Percentiles rank a stretch among this genome's conserved stretches.
phyloP scores from a whole-genome alignment of 2,888 invertebrate species.

The Pristionchus maxplancki region DNA sequence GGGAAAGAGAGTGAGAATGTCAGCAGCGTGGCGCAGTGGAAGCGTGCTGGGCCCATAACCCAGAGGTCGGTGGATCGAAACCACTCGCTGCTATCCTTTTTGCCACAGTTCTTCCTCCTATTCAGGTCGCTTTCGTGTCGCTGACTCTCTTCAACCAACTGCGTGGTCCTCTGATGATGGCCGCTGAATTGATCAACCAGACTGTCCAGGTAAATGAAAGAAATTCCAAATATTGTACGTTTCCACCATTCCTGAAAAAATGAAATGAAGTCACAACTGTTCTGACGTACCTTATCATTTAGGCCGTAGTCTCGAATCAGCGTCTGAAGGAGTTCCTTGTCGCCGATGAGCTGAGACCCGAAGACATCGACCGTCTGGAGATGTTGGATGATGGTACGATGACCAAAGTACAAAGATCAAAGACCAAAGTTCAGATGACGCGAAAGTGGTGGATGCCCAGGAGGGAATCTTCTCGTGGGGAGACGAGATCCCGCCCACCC shows the following conservation, averaged over 20 bases:
- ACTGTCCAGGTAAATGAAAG: conserved; percentile 76
- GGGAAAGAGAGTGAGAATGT: background rate
- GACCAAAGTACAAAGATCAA: background rate
- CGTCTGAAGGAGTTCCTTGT: conserved; percentile 48
- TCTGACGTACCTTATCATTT: background rate
- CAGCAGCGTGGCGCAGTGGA: conserved; percentile 88
- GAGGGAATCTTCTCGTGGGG: conserved; percentile 47
- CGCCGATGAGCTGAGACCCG: conserved; percentile 41
- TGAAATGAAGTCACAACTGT: background rate
- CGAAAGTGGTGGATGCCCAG: background rate
- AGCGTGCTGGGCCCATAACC: conserved; percentile 90
- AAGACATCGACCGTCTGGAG: conserved; percentile 27
- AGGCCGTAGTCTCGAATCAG: conserved; percentile 43
- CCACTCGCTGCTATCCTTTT: conserved; percentile 60
- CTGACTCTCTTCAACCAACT: conserved; percentile 97
- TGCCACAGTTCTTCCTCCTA: background rate
- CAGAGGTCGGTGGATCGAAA: conserved; percentile 87
- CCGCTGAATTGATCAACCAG: conserved; percentile 71
- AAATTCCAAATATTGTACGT: too few species aligned
- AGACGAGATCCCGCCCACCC: conserved; percentile 37
- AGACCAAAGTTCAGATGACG: conserved; percentile 26
- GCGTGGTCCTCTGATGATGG: conserved; percentile 79
- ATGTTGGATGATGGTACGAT: conserved; percentile 26
- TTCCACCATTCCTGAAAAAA: too few species aligned
- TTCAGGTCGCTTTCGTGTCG: conserved; percentile 91